Evolutionary conservation across 2,888 invertebrate genomes (phyloP), one percentile per base, ranked within the genome.

Genomic region (Amiota mariae): DNA sequence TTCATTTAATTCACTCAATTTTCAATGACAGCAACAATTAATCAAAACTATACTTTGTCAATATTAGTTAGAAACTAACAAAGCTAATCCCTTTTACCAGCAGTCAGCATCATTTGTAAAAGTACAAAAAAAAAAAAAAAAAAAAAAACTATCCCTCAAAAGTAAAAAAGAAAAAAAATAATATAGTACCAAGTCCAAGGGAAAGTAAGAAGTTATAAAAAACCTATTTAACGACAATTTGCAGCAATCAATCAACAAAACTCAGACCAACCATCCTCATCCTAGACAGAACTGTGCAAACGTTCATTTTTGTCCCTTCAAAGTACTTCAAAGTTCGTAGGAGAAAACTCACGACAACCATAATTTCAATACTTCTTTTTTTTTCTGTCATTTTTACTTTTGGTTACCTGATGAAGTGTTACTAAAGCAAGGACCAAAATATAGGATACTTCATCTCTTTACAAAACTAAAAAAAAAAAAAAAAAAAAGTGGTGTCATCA

Each of bases 221-320:
- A 84, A 83, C 82, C 76, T 83, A 86, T 86, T 84, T 83, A 83
- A 78, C 85, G 82, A 85, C 83, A 83, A 83, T 85, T 86, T 86
- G 86, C 77, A 79, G 79, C 79, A 85, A 84, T 84, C 84, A 84
- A 84, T 84, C 82, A 82, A 82, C 77, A 77, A 36, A 73, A 75
- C 24, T 2, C 59, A 20, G 12, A 59, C 2, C 24, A 24, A 24
- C 24, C 24, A 24, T 24, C 6, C 36, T 6, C 36, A 36, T 36
- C 36, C 3, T 36, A 36, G 6, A 36, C 36, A 36, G n/a, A n/a
- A n/a, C n/a, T n/a, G n/a, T n/a, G n/a, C 36, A 36, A 36, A 36
- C 24, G 2, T 24, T 24, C 3, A 24, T 24, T 24, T 24, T 24
- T 24, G 24, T 24, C 24, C 8, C 36, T 36, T 36, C 36, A 36